These are phyloP conservation scores for Arrhopalites spinosus DNA, from an alignment of 2,888 invertebrate genomes.

Conservation along the genomic window DNA sequence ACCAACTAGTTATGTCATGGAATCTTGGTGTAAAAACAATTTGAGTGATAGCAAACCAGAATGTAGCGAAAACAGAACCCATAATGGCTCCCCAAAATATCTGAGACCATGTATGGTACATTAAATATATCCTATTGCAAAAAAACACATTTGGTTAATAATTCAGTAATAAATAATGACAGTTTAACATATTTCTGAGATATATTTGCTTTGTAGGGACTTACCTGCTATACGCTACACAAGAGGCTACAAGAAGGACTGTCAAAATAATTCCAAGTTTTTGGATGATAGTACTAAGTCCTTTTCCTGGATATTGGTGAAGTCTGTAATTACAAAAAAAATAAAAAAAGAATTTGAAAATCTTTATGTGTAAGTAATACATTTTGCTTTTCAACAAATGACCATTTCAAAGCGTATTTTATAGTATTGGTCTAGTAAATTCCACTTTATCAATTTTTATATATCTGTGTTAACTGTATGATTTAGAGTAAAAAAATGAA, in stretches of 20 bases:
- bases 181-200: not conserved
- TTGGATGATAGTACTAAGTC: constrained; percentile 49
- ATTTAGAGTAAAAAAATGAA: too few relatives aligned
- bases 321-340: constrained; percentile 38
- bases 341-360: not conserved
- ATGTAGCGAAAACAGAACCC: constrained; percentile 73
- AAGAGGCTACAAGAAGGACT: constrained; percentile 49
- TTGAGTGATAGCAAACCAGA: constrained; percentile 80
- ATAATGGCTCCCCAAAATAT: constrained; percentile 78
- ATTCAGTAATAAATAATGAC: not conserved
- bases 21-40: constrained; percentile 81
- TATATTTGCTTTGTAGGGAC: not conserved
- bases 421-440: not conserved
- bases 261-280: constrained; percentile 53
- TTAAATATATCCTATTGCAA: constrained; percentile 75
- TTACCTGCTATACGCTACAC: constrained; percentile 55
- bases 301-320: constrained; percentile 54
- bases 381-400: too few relatives aligned
- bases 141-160: not conserved
- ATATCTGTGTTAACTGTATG: not conserved
- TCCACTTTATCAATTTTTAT: not conserved
- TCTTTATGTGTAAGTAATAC: too few relatives aligned
- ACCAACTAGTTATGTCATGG: constrained; percentile 84
- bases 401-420: too few relatives aligned
- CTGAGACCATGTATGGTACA: constrained; percentile 82